Evolutionary conservation across 2,888 invertebrate genomes (phyloP).

Genomic region (Caenorhabditis japonica): DNA sequence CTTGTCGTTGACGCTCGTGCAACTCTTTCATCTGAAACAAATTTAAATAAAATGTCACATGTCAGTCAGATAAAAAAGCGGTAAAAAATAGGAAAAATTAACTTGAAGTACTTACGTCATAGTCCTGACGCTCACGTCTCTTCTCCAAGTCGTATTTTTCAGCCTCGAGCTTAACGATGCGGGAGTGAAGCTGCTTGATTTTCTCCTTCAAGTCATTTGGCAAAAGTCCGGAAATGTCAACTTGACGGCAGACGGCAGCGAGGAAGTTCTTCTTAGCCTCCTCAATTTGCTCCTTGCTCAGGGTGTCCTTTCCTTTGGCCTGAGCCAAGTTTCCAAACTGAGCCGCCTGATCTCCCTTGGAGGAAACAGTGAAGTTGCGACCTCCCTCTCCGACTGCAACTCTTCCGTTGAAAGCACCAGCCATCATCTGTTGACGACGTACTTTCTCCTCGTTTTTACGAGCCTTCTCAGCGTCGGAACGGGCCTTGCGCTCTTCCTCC

Average conservation of each 20-base stretch:
- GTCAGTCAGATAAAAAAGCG: background rate
- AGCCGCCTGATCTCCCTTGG: slow-evolving; percentile 66
- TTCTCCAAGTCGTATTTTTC: slow-evolving; percentile 78
- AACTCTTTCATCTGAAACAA: slow-evolving; percentile 76
- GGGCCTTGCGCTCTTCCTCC: slow-evolving; percentile 70
- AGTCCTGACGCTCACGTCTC: slow-evolving; percentile 77
- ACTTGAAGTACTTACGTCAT: slow-evolving; percentile 66
- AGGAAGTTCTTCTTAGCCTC: slow-evolving; percentile 75
- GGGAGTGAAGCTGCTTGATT: slow-evolving; percentile 76
- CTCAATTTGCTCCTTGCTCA: slow-evolving; percentile 70
- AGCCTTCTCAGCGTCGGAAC: slow-evolving; percentile 71
- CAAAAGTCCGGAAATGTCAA: slow-evolving; percentile 74
- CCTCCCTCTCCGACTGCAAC: slow-evolving; percentile 63
- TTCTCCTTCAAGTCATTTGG: slow-evolving; percentile 76
- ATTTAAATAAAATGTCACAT: background rate
- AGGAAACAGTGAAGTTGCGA: slow-evolving; percentile 71
- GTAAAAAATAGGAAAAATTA: background rate
- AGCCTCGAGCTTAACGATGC: slow-evolving; percentile 76
- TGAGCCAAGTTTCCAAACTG: slow-evolving; percentile 68
- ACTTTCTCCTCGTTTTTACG: slow-evolving; percentile 78
- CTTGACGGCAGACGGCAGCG: slow-evolving; percentile 70
- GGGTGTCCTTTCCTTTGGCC: slow-evolving; percentile 45
- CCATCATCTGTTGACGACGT: slow-evolving; percentile 77
- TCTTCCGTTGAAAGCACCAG: slow-evolving; percentile 73
- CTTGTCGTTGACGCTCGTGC: slow-evolving; percentile 76